Evolutionary conservation across 2,888 invertebrate species (phyloP).

Genomic region (Microplitis deprimator): DNA sequence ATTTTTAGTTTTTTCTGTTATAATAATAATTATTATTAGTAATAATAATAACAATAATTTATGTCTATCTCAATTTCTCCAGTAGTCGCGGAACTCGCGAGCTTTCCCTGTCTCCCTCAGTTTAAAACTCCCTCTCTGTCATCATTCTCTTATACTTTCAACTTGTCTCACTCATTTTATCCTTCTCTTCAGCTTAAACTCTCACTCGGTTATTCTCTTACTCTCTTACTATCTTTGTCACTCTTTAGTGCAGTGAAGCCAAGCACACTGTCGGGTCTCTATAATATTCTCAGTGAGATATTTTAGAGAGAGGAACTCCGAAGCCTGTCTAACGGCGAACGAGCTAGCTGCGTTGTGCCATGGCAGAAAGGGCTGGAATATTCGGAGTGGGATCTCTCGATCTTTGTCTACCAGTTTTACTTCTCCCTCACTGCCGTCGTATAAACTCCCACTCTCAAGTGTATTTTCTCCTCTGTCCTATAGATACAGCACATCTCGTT

Average conservation of each 20-base stretch:
- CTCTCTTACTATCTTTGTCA: slow-evolving; percentile 29
- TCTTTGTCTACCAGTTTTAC: slow-evolving; percentile 45
- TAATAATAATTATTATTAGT: background rate
- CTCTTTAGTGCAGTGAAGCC: slow-evolving; percentile 48
- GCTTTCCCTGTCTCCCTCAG: slow-evolving; percentile 38
- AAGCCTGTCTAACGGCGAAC: slow-evolving; percentile 54
- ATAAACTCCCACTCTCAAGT: slow-evolving; percentile 42
- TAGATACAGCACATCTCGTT: slow-evolving; percentile 9
- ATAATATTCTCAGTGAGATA: slow-evolving; percentile 67
- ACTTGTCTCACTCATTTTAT: slow-evolving; percentile 6
- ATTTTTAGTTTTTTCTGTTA: too few species aligned
- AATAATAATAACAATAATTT: slow-evolving; percentile 40
- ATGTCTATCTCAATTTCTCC: slow-evolving; percentile 45
- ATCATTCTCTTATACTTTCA: background rate
- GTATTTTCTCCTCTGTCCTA: slow-evolving; percentile 33
- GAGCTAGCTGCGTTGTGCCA: slow-evolving; percentile 23
- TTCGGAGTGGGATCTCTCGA: slow-evolving; percentile 42
- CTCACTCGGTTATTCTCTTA: slow-evolving; percentile 23
- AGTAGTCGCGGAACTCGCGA: slow-evolving; percentile 24
- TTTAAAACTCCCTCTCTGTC: slow-evolving; percentile 38
- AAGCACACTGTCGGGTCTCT: slow-evolving; percentile 57
- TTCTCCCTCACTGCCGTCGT: slow-evolving; percentile 27
- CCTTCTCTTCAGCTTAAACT: slow-evolving; percentile 24
- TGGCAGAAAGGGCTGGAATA: slow-evolving; percentile 44
- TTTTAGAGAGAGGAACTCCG: slow-evolving; percentile 60